Evolutionary conservation across 1,140 invertebrate genomes (phyloP).

Genomic region (Drosophila malerkotliana): DNA sequence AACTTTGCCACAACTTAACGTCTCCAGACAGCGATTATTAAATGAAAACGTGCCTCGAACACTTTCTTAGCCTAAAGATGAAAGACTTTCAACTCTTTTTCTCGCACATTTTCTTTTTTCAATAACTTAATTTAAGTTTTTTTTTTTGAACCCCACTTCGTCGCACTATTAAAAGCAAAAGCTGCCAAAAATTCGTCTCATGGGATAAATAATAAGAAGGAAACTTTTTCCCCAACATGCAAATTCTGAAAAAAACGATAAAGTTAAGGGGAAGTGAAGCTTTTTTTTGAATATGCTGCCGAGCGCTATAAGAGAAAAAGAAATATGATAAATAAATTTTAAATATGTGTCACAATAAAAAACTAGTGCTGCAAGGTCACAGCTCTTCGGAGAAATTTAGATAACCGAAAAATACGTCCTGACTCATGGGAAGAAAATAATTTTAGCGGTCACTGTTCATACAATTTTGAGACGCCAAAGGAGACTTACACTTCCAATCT

Average conservation of each 20-base stretch:
- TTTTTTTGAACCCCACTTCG: constrained; percentile 19
- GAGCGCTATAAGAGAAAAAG: background rate
- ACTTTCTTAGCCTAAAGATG: constrained; percentile 48
- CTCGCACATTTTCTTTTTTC: constrained; percentile 16
- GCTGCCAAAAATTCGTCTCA: constrained; percentile 79
- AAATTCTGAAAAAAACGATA: background rate
- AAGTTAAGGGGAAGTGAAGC: background rate
- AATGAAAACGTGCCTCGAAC: constrained; percentile 74
- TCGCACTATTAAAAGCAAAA: constrained; percentile 63
- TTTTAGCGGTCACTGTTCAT: too few relatives aligned
- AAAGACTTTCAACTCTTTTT: constrained; percentile 48
- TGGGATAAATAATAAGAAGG: constrained; percentile 78
- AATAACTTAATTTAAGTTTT: constrained; percentile 23
- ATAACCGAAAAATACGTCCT: too few relatives aligned
- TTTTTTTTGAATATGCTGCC: constrained; percentile 37
- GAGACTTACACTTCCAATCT: too few relatives aligned
- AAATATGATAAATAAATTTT: too few relatives aligned
- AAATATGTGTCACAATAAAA: too few relatives aligned
- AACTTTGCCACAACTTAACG: constrained; percentile 63
- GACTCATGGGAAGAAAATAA: too few relatives aligned
- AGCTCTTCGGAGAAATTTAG: too few relatives aligned
- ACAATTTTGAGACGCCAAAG: too few relatives aligned
- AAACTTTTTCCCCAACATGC: constrained; percentile 57
- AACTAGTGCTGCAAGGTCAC: too few relatives aligned
- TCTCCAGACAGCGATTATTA: constrained; percentile 69